A percentile compares a stretch with the other conserved stretches of the same genome.
These are phyloP conservation scores for Pocillopora meandrina DNA, from an alignment of 92 coral and sea anemone genomes.

Conservation along the genomic window DNA sequence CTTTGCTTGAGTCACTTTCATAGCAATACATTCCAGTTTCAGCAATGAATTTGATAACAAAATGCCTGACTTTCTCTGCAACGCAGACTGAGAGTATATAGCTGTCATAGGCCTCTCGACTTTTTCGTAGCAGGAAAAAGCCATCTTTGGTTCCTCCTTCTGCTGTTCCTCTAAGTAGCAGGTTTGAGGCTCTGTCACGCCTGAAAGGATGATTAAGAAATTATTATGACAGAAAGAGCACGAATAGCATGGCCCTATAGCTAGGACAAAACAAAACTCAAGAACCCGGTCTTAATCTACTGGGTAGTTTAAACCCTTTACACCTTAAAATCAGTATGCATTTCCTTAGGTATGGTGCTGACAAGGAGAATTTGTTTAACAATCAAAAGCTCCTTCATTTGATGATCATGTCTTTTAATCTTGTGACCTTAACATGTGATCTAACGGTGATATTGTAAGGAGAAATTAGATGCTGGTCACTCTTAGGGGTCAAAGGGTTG, in stretches of 20 bases:
- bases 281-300: background rate
- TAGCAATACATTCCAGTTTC: background rate
- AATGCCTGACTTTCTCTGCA: slow-evolving; percentile 48
- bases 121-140: slow-evolving; percentile 55
- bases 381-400: too few species aligned
- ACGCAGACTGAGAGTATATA: slow-evolving; percentile 54
- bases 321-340: too few species aligned
- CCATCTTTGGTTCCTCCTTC: slow-evolving; percentile 59
- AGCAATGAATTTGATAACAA: slow-evolving; percentile 12
- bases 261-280: too few species aligned
- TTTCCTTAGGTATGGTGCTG: too few species aligned
- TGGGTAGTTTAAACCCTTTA: too few species aligned
- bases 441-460: too few species aligned
- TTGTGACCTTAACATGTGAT: too few species aligned
- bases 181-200: slow-evolving; percentile 50
- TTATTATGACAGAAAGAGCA: too few species aligned
- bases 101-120: slow-evolving; percentile 19
- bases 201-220: slow-evolving; percentile 23
- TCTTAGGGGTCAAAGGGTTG: too few species aligned
- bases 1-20: slow-evolving; percentile 23
- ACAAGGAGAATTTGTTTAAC: too few species aligned
- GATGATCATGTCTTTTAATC: too few species aligned
- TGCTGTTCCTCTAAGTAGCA: slow-evolving; percentile 24
- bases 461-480: too few species aligned
- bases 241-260: background rate